phyloP scores from a whole-genome alignment of 2,888 invertebrate species.

The Trachelus tabidus region DNA sequence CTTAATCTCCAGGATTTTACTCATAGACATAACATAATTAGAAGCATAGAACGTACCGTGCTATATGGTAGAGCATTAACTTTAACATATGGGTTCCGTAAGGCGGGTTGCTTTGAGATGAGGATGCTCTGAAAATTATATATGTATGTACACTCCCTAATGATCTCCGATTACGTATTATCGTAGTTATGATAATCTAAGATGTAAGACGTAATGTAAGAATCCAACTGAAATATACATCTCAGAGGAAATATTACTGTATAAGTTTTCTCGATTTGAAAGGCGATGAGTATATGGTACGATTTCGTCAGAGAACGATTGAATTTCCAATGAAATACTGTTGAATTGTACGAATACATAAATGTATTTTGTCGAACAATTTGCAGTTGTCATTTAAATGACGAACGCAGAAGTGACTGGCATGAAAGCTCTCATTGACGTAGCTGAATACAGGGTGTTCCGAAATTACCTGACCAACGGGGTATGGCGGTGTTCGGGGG shows the following conservation, averaged over 20 bases:
- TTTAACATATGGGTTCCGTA: conserved; percentile 18
- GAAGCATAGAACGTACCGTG: conserved; percentile 9
- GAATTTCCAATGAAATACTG: not conserved
- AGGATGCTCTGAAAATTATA: not conserved
- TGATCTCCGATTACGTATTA: not conserved
- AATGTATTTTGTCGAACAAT: not conserved
- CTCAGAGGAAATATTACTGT: not conserved
- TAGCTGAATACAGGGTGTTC: no score
- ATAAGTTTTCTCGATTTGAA: not conserved
- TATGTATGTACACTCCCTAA: not conserved
- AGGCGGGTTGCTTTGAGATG: conserved; percentile 1
- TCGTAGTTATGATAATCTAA: not conserved
- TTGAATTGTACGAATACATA: not conserved
- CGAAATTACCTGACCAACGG: no score
- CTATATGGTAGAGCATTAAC: conserved; percentile 13
- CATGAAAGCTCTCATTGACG: not conserved
- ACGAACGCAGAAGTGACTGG: not conserved
- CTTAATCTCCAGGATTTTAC: conserved; percentile 36
- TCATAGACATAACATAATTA: conserved; percentile 39
- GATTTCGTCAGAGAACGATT: not conserved
- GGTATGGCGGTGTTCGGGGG: no score
- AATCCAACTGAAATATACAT: not conserved
- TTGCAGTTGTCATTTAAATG: not conserved
- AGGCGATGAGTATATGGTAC: not conserved
- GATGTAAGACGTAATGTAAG: not conserved